Base-by-base conservation (phyloP, 2,888 invertebrate genomes). In the Oscheius onirici region DNA sequence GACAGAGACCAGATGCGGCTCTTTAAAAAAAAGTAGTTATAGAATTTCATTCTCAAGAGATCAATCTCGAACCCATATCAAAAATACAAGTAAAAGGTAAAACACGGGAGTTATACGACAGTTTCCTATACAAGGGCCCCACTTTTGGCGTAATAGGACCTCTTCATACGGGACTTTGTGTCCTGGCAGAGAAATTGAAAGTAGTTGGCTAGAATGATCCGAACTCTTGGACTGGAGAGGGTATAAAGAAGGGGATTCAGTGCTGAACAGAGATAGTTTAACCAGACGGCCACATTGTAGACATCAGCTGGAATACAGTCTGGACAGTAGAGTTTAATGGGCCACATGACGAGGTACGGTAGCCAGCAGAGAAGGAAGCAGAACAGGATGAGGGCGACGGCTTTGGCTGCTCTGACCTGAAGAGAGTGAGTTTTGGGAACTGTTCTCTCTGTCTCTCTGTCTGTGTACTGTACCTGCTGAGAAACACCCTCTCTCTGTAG, bases 221-320 rank as follows among this genome's bases (percentile, higher is more conserved):
- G 20, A 8, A 79, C 77, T 43, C 77, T 52, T 11, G 84, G 81
- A 34, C 75, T 77, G 57, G 81, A 86, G 10, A 86, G 69, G 24
- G 84, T 80, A 73, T 85, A 85, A 15, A 85, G 78, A 24, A 85
- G 69, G 17, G 85, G 85, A 66, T 85, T 85, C n/a, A 85, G 63
- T 17, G 81, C 70, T 11, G 82, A 82, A 68, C 82, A 85, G 17
- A 83, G 52, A 70, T 84, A 86, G 67, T 86, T 85, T 41, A 77
- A 69, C 84, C 85, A 85, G 24, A 85, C 67, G 41, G 79, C 60
- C 24, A 77, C 17, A 44, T 76, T 75, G 71, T 81, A 86, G 44
- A 70, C 52, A 13, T 67, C 20, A 46, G 79, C 78, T n/a, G 79
- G 69, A 17, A 84, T 73, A 55, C 74, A 75, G 63, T 67, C 40